Percentiles rank a stretch among this genome's conserved stretches.
These are phyloP conservation scores for Mellivora capensis DNA, from an alignment of 2,113 vertebrate genomes.

Conservation along the genomic window DNA sequence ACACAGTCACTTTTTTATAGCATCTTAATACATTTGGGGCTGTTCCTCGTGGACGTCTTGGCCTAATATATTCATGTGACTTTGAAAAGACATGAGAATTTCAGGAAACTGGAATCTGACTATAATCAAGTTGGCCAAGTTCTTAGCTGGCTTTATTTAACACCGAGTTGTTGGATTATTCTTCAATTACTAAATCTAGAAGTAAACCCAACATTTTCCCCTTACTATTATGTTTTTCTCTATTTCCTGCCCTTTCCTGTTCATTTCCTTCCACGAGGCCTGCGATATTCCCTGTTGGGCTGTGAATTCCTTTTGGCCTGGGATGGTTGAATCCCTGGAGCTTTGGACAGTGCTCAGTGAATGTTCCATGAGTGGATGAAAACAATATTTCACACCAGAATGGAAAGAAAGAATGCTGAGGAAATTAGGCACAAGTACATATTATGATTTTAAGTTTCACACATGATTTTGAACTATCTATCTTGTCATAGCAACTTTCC, in stretches of 20 bases:
- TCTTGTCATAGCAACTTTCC: neutral
- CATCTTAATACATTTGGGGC: neutral
- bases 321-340: neutral
- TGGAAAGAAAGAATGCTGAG: neutral
- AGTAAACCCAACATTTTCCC: neutral
- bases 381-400: neutral
- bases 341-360: neutral
- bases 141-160: neutral
- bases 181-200: neutral
- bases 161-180: neutral
- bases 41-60: neutral
- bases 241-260: neutral
- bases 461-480: neutral
- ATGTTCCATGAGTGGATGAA: neutral
- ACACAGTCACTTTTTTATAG: neutral
- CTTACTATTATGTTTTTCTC: neutral
- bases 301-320: neutral
- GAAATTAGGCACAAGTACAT: neutral
- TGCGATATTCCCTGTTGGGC: neutral
- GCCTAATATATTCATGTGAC: neutral
- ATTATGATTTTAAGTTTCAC: constrained; percentile 1
- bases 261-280: neutral
- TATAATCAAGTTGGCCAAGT: neutral
- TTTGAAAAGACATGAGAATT: neutral
- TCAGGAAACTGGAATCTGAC: neutral